Percentiles rank a stretch among this genome's conserved stretches.
Evolutionary conservation across 2,888 invertebrate genomes (phyloP).

Genomic region (Drosophila colorata): DNA sequence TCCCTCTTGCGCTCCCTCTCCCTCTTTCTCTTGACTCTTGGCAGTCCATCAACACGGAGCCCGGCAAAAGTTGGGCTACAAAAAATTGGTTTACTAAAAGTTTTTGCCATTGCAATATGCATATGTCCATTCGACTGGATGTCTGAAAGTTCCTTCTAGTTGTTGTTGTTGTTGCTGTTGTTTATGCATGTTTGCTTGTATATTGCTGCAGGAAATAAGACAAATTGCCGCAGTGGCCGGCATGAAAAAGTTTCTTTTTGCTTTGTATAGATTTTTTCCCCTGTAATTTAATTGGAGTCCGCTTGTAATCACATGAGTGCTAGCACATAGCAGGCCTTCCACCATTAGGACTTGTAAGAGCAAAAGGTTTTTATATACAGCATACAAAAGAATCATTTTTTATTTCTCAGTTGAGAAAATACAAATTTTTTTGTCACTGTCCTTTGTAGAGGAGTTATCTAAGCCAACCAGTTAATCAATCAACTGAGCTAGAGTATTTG

Average conservation of each 20-base stretch:
- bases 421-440: no score
- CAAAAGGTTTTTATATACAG: background rate
- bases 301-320: slow-evolving; percentile 1
- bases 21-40: slow-evolving; percentile 2
- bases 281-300: slow-evolving; percentile 33
- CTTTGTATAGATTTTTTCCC: slow-evolving; percentile 23
- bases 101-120: slow-evolving; percentile 64
- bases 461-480: no score
- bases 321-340: background rate
- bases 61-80: slow-evolving; percentile 25
- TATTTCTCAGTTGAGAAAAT: no score
- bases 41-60: slow-evolving; percentile 48
- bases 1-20: background rate
- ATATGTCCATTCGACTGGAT: slow-evolving; percentile 52
- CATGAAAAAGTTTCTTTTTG: slow-evolving; percentile 28
- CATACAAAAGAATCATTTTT: no score
- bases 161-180: slow-evolving; percentile 30
- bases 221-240: slow-evolving; percentile 56
- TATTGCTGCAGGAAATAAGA: slow-evolving; percentile 56
- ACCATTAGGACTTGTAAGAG: background rate
- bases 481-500: no score
- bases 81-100: slow-evolving; percentile 57
- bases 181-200: slow-evolving; percentile 55
- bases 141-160: slow-evolving; percentile 22
- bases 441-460: no score